Evolutionary conservation across 2,797 vertebrate species (phyloP), one percentile per base, ranked within the genome.

Genomic region (Tenualosa thibaudeaui): DNA sequence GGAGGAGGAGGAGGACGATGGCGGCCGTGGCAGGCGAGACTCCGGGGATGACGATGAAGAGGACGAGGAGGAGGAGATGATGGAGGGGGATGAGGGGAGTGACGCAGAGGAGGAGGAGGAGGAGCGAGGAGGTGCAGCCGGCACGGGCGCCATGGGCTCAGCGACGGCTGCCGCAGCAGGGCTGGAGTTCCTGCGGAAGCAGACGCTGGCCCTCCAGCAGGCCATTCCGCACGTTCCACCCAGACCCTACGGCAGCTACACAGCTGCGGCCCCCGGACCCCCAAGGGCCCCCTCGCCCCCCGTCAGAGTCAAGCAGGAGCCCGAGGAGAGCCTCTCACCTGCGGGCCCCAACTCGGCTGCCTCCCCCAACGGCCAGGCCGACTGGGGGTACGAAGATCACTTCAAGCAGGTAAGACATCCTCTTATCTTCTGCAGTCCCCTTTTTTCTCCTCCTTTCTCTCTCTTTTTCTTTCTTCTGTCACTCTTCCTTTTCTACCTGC

Each of bases 401-500:
- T 96, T 98, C 90, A 97, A 97, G 93, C 97, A 97, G 97, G 98
- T 99, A 89, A 95, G 96, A 94, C 31, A 13, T 9, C 0, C 7
- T 82, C 86, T 84, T 84, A 10, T 85, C 40, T 17, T 68, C 56
- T 62, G 68, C 78, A 31, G 12, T 60, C 26, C 1, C 53, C 3
- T 40, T 83, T 8, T 1, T 84, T 3, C 82, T 83, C 53, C 83
- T 19, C 0, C 8, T 84, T 51, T 87, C 54, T 81, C 68, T 3
- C 65, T 17, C 13, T 75, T 9, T 13, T 40, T 17, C 65, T 5
- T 65, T 3, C 62, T 31, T n/a, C 26, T 9, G 1, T 10, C 24
- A 3, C 24, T 65, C n/a, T 65, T 60, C 22, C 22, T 68, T 10
- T 68, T 24, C 26, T n/a, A 24, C 58, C 1, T 26, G 12, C 26